Conservation (phyloP, 2,888 invertebrate species). For the Nemotelus nigrinus region DNA sequence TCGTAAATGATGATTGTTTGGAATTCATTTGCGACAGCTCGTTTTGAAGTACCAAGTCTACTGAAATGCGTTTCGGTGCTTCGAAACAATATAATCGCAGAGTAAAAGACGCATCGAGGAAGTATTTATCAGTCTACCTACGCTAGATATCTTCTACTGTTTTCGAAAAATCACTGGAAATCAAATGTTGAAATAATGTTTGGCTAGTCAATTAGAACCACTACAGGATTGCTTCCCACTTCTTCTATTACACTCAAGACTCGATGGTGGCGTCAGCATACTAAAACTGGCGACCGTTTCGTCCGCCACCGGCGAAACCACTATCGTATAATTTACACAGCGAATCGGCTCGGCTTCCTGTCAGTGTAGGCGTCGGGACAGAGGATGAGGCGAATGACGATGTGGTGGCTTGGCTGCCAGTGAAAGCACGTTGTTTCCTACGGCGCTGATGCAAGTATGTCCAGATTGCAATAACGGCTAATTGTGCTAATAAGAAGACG, state of each 20-base stretch:
- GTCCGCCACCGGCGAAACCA: constrained; percentile 77
- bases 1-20: constrained; percentile 17
- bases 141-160: too few species aligned
- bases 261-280: neutral
- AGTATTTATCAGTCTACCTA: neutral
- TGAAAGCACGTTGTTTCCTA: constrained; percentile 65
- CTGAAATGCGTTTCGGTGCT: constrained; percentile 8
- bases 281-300: constrained; percentile 64
- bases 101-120: constrained; percentile 38
- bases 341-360: constrained; percentile 77
- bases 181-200: constrained; percentile 8
- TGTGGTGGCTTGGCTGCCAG: constrained; percentile 43
- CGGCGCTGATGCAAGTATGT: constrained; percentile 87
- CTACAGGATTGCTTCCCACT: neutral
- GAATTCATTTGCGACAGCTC: constrained; percentile 15
- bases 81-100: constrained; percentile 15
- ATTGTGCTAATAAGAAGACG: constrained; percentile 86
- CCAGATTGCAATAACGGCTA: constrained; percentile 88
- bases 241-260: neutral
- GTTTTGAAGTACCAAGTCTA: constrained; percentile 4
- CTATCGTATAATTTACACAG: constrained; percentile 90
- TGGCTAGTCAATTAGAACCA: constrained; percentile 31
- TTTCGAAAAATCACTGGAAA: neutral
- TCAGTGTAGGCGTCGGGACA: constrained; percentile 71
- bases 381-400: constrained; percentile 49